Evolutionary conservation across 2,113 vertebrate species (phyloP), one percentile per base, ranked within the genome.

Genomic region (Xenopus laevis): DNA sequence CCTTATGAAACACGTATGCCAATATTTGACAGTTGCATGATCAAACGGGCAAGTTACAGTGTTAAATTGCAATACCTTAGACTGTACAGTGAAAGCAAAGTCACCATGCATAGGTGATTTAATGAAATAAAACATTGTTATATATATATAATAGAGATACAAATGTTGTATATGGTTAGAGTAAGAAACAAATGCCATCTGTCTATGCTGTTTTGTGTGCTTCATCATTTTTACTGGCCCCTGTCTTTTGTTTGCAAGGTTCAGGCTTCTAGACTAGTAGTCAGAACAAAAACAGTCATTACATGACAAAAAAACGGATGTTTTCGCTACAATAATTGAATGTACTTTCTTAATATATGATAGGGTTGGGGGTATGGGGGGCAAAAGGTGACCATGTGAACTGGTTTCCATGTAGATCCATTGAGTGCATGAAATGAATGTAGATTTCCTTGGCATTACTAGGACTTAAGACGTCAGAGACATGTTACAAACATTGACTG

Each of bases 1-100:
- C 97, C 97, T 99, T 99, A 98, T 93, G 82, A 92, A 94, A 93
- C 87, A 89, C 88, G 90, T 93, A 45, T 87, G 86, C 91, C 94
- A 93, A 91, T 94, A 90, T 90, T 89, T 94, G 91, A 93, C 91
- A 88, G 86, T 92, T 93, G 92, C 90, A 92, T 91, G 87, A 93
- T 90, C 79, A 87, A 87, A 88, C 86, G 89, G 86, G 85, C 87
- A 91, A 90, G 80, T 86, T 89, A 85, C 85, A 86, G 85, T 87
- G 86, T 90, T 92, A 89, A 90, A 89, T 82, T 85, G 82, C 86
- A 87, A 86, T 90, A 87, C 87, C 81, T 85, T 92, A 93, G 88
- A 85, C 83, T 88, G 86, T 92, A 91, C 86, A 89, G 85, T 89
- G 87, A 87, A 88, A 92, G 83, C 86, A 78, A 87, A 89, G 87